Evolutionary conservation across 2,888 invertebrate genomes (phyloP).

Genomic region (Oscheius sp.): DNA sequence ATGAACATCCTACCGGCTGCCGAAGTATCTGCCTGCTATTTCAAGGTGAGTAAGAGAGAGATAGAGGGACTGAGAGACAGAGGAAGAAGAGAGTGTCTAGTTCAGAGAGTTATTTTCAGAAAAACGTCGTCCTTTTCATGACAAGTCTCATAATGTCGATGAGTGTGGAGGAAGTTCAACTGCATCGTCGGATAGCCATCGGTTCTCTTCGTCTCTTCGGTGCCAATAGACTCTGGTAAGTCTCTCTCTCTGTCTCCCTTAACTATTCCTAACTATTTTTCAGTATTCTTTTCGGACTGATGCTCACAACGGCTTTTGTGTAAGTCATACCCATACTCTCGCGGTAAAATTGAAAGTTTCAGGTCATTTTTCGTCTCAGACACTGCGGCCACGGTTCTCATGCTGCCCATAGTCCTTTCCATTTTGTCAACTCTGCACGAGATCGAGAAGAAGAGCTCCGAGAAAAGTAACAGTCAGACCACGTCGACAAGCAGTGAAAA

Average conservation of each 20-base stretch:
- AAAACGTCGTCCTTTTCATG: constrained; percentile 51
- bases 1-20: constrained; percentile 50
- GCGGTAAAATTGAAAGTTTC: neutral
- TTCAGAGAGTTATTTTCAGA: constrained; percentile 34
- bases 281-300: constrained; percentile 54
- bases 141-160: constrained; percentile 53
- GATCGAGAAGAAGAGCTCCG: constrained; percentile 23
- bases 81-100: too few relatives aligned
- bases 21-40: constrained; percentile 42
- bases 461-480: neutral
- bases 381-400: constrained; percentile 82
- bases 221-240: constrained; percentile 36
- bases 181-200: constrained; percentile 54
- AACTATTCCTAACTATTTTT: constrained; percentile 22
- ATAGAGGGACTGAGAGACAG: too few relatives aligned
- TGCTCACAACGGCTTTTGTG: constrained; percentile 53
- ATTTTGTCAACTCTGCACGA: constrained; percentile 77
- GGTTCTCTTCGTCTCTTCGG: constrained; percentile 50
- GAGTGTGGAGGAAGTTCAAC: constrained; percentile 52
- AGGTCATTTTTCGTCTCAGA: constrained; percentile 59
- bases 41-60: constrained; percentile 39
- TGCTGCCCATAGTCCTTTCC: constrained; percentile 90
- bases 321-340: neutral
- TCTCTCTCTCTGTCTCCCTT: neutral
- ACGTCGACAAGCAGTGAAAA: neutral